Conservation (phyloP, 2,113 vertebrate genomes). For the Colossoma macropomum region DNA sequence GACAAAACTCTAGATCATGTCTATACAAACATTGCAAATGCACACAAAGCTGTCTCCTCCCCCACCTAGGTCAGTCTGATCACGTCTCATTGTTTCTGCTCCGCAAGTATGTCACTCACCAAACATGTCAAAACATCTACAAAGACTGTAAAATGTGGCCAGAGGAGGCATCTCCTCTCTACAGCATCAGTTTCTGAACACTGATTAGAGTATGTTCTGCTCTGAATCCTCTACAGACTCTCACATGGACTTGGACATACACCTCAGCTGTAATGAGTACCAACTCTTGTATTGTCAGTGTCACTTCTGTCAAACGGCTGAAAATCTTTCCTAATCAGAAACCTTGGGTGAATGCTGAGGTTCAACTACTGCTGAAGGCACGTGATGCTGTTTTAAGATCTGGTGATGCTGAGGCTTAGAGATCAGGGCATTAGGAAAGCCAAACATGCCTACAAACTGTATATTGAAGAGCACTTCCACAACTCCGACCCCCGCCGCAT, state of each 20-base stretch:
- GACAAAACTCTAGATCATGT: too few species aligned
- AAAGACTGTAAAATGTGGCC: neutral
- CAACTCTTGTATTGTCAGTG: neutral
- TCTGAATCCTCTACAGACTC: neutral
- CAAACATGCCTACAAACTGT: too few species aligned
- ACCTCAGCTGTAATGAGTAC: neutral
- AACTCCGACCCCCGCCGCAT: too few species aligned
- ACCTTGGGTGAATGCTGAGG: neutral
- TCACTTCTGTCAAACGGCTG: neutral
- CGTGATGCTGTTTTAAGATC: neutral
- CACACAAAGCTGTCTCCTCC: too few species aligned
- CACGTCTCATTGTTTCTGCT: too few species aligned
- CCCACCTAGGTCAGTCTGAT: too few species aligned
- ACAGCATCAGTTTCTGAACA: neutral
- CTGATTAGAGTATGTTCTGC: neutral
- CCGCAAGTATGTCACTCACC: too few species aligned
- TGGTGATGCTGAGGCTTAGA: neutral
- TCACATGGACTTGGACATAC: neutral
- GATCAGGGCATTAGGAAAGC: too few species aligned
- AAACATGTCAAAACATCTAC: too few species aligned
- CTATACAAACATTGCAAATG: too few species aligned
- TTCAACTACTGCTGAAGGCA: neutral
- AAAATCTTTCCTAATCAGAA: neutral
- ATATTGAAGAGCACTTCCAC: too few species aligned
- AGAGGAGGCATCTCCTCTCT: neutral